Evolutionary conservation across 2,797 vertebrate species (phyloP), one percentile per base, ranked within the genome.

Genomic region (Epinephelus malabaricus): DNA sequence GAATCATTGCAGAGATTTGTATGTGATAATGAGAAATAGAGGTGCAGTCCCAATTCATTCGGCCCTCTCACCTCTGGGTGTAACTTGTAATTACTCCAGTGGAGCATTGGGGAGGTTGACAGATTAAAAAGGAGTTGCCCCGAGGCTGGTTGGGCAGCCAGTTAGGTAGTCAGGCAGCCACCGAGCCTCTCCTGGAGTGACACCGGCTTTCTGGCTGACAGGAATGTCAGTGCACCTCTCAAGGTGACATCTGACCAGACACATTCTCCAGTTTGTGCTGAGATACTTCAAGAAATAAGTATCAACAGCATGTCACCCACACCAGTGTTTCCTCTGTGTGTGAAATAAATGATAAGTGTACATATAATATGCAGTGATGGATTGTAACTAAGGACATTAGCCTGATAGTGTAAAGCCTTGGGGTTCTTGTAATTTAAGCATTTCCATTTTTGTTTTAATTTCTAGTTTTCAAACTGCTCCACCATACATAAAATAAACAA

Each of bases 101-200:
- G 64, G 73, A 76, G 85, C 79, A 80, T 77, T 78, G 71, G 73
- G 80, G 78, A 81, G 60, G 76, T 64, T 79, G 79, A 76, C 79
- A 90, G 91, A 94, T 94, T 93, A 91, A 90, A 90, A 85, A 73
- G 64, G 40, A 84, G 85, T 73, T 34, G 62, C 85, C 86, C 83
- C n/a, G 67, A 81, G 88, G 90, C 80, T 0, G 18, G 64, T 38
- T 21, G 73, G 80, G 43, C 76, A 51, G 75, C 27, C 72, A 66
- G 72, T 68, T 68, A 83, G 59, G 47, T 11, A 19, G 75, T 43
- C 13, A 61, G 64, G 45, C 59, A 53, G 77, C 61, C 59, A 61
- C 58, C 4, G 11, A 81, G 77, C 46, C 69, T 64, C 63, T 76
- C 69, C 66, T 79, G 76, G 80, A 27, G 58, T 53, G 65, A 83